A percentile compares a stretch with the other conserved stretches of the same genome.
phyloP scores from a whole-genome alignment of 2,113 vertebrate species.

The Phalacrocorax pelagicus region DNA sequence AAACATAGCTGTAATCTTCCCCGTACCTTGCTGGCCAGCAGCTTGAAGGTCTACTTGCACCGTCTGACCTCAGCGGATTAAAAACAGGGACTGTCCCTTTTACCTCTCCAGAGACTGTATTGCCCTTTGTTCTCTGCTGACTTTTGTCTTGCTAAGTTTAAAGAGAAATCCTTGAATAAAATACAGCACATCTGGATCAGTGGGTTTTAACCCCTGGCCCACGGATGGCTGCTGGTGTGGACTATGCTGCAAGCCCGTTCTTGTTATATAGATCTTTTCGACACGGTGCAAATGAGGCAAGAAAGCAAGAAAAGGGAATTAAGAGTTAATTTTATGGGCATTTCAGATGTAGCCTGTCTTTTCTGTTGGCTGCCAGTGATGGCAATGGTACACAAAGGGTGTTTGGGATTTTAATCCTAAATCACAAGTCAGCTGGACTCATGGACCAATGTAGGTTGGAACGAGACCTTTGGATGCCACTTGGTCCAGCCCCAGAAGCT shows the following conservation, averaged over 20 bases:
- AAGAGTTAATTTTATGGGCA: background rate
- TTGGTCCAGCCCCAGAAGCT: background rate
- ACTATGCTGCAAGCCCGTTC: background rate
- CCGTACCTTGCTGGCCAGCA: background rate
- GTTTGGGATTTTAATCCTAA: background rate
- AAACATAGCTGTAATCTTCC: background rate
- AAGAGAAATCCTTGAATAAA: background rate
- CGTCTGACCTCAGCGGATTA: background rate
- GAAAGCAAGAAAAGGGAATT: background rate
- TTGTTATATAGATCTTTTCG: background rate
- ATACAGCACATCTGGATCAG: background rate
- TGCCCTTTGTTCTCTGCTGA: background rate
- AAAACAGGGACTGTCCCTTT: background rate
- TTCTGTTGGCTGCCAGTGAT: background rate
- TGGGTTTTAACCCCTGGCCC: background rate
- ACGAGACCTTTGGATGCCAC: background rate
- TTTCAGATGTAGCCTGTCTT: background rate
- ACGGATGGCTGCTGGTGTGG: background rate
- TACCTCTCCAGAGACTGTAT: background rate
- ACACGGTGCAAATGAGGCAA: background rate
- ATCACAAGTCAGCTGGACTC: background rate
- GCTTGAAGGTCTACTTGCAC: background rate
- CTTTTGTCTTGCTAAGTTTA: background rate
- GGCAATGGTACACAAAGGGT: background rate
- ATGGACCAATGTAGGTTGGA: background rate